A percentile compares a stretch with the other conserved stretches of the same genome.
Conservation (phyloP, 2,888 invertebrate species). For the Dione vanillae region DNA sequence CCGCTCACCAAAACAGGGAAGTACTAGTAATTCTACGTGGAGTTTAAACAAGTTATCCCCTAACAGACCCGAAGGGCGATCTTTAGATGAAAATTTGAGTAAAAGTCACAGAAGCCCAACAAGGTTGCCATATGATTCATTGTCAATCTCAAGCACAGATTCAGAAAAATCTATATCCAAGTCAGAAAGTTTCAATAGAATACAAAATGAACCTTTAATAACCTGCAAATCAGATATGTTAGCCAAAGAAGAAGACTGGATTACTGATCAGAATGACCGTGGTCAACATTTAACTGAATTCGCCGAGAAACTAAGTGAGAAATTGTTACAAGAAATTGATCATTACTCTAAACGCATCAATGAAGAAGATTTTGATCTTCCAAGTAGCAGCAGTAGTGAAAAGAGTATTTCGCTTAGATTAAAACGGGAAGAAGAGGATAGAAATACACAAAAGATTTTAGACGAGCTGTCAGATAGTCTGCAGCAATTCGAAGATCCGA, state of each 20-base stretch:
- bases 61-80: conserved; percentile 78
- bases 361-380: conserved; percentile 81
- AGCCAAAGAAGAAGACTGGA: conserved; percentile 82
- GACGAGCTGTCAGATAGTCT: conserved; percentile 79
- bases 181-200: conserved; percentile 80
- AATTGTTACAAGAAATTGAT: conserved; percentile 91
- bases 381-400: conserved; percentile 80
- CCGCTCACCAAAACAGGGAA: conserved; percentile 79
- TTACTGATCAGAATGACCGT: conserved; percentile 83
- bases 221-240: conserved; percentile 81
- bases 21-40: conserved; percentile 81
- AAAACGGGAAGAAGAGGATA: conserved; percentile 78
- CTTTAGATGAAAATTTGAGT: conserved; percentile 75
- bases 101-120: conserved; percentile 80
- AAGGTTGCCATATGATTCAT: conserved; percentile 76
- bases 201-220: conserved; percentile 79
- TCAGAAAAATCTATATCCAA: conserved; percentile 81
- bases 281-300: conserved; percentile 90
- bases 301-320: conserved; percentile 92
- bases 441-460: conserved; percentile 78
- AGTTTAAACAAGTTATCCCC: conserved; percentile 79
- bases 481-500: conserved; percentile 85
- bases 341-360: conserved; percentile 82
- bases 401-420: conserved; percentile 80
- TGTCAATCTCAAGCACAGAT: conserved; percentile 80